A percentile compares a stretch with the other conserved stretches of the same genome.
phyloP scores from a whole-genome alignment of 2,888 invertebrate species.

The Philonicus albiceps region DNA sequence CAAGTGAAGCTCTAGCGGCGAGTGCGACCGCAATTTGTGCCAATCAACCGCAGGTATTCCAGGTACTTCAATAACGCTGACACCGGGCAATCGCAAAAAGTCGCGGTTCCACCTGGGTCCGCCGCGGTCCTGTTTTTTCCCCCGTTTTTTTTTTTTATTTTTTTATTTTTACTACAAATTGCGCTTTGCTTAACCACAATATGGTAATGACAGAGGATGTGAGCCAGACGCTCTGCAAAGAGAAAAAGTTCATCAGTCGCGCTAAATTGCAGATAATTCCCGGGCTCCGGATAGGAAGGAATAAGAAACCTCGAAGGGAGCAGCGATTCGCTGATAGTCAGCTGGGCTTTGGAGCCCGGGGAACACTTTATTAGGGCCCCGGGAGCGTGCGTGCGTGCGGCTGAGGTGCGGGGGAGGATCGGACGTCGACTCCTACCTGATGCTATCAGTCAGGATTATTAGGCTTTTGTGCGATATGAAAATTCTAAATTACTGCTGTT shows the following conservation, averaged over 20 bases:
- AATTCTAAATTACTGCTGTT: background rate
- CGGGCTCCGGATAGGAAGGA: background rate
- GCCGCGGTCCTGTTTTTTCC: background rate
- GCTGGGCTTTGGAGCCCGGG: background rate
- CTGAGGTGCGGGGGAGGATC: background rate
- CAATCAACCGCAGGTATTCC: slow-evolving; percentile 33
- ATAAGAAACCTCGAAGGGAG: background rate
- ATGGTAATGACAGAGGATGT: slow-evolving; percentile 29
- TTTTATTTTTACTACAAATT: no score
- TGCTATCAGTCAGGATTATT: background rate
- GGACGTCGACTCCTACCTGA: background rate
- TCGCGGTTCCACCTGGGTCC: background rate
- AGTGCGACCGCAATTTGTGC: slow-evolving; percentile 30
- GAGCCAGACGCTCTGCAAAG: slow-evolving; percentile 12
- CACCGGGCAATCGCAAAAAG: slow-evolving; percentile 16
- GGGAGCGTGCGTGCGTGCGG: background rate
- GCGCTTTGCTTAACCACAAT: slow-evolving; percentile 30
- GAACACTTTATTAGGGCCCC: slow-evolving; percentile 5
- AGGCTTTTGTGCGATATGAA: background rate
- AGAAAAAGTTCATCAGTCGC: slow-evolving; percentile 35
- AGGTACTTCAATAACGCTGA: slow-evolving; percentile 28
- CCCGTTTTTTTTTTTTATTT: slow-evolving; percentile 8
- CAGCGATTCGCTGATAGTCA: slow-evolving; percentile 16
- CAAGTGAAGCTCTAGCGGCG: background rate
- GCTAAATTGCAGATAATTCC: slow-evolving; percentile 37